A percentile compares a stretch with the other conserved stretches of the same genome.
phyloP scores from a whole-genome alignment of 2,888 invertebrate species.

The Eupithecia tripunctaria region DNA sequence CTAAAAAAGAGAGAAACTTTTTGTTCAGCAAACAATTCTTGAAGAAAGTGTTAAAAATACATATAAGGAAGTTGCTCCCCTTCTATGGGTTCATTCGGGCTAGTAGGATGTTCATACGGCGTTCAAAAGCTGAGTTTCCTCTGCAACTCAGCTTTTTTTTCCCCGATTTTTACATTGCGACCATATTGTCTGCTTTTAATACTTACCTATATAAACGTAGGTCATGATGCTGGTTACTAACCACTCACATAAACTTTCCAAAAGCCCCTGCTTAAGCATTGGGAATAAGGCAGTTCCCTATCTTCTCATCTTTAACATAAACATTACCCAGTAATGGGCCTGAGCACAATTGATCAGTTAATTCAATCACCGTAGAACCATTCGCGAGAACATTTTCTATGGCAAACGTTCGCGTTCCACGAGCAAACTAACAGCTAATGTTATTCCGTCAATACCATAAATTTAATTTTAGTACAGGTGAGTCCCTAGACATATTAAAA shows the following conservation, averaged over 20 bases:
- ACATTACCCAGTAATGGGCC: slow-evolving; percentile 18
- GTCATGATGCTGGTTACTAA: background rate
- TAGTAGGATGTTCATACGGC: too few species aligned
- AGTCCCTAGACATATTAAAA: slow-evolving; percentile 81
- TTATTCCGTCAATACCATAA: slow-evolving; percentile 75
- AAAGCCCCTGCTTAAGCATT: background rate
- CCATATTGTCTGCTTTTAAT: too few species aligned
- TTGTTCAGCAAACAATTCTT: too few species aligned
- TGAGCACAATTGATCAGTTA: slow-evolving; percentile 51
- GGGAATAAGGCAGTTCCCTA: background rate
- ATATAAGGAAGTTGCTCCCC: too few species aligned
- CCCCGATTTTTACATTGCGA: too few species aligned
- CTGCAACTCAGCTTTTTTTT: too few species aligned
- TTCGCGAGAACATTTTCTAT: slow-evolving; percentile 39
- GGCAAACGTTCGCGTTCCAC: slow-evolving; percentile 43
- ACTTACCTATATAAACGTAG: too few species aligned
- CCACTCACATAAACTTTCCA: background rate
- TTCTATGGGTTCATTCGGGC: too few species aligned
- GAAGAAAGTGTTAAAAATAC: too few species aligned
- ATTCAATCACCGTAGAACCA: slow-evolving; percentile 65
- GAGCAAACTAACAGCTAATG: slow-evolving; percentile 62
- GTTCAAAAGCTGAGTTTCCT: too few species aligned
- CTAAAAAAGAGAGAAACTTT: too few species aligned
- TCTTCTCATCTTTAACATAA: slow-evolving; percentile 1
- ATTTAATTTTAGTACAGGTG: slow-evolving; percentile 79